A percentile compares a stretch with the other conserved stretches of the same genome.
Conservation (phyloP, 2,797 vertebrate species). For the Typhlichthys eigenmanni region DNA sequence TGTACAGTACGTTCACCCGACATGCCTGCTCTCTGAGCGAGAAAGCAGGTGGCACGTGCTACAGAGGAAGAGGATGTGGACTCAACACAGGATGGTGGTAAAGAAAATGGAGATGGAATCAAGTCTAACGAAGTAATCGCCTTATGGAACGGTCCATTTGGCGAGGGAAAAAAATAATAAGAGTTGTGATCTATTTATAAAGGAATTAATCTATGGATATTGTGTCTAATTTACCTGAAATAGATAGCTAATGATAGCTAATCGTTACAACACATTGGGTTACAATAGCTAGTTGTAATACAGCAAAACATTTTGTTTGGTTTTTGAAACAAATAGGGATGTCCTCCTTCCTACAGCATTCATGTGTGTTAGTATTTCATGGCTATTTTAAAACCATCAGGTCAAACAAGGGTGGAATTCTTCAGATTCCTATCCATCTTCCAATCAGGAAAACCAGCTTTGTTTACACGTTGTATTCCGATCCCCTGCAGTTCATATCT, state of each 20-base stretch:
- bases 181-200: no score
- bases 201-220: no score
- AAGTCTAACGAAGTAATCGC: not conserved
- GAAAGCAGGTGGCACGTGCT: slow-evolving; percentile 38
- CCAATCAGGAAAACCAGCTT: not conserved
- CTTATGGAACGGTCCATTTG: no score
- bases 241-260: no score
- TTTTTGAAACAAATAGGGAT: not conserved
- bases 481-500: not conserved
- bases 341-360: not conserved
- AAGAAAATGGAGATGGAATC: slow-evolving; percentile 3
- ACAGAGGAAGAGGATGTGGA: slow-evolving; percentile 16
- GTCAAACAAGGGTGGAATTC: not conserved
- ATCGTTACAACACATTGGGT: no score
- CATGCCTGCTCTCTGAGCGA: slow-evolving; percentile 34
- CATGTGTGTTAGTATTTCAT: not conserved
- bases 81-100: not conserved
- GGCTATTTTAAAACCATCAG: not conserved
- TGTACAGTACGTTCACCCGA: slow-evolving; percentile 12
- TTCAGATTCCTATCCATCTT: slow-evolving; percentile 5
- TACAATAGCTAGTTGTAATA: no score
- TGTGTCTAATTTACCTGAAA: no score
- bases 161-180: no score
- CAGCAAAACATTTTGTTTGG: no score
- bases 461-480: not conserved